These are phyloP conservation scores for Epinephelus malabaricus DNA, from an alignment of 2,797 vertebrate genomes.

Conservation along the genomic window DNA sequence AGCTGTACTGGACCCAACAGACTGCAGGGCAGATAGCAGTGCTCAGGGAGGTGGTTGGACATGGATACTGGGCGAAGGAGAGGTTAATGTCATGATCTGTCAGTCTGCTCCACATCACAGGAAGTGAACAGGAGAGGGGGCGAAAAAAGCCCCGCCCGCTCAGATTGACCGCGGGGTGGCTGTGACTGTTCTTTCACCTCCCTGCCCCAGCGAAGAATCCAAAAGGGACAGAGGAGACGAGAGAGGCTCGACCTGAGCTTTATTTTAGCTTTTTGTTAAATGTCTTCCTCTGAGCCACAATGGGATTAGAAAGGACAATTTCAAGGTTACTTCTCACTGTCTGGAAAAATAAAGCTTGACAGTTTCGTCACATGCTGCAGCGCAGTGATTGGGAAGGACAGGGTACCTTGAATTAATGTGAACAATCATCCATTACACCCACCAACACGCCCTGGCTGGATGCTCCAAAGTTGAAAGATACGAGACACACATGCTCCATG, in stretches of 20 bases:
- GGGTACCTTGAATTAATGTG: constrained; percentile 34
- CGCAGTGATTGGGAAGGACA: constrained; percentile 19
- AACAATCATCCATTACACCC: constrained; percentile 18
- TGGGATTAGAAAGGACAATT: constrained; percentile 61
- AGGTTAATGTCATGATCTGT: constrained; percentile 50
- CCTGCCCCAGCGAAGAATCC: constrained; percentile 30
- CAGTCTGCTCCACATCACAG: constrained; percentile 44
- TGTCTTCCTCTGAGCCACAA: constrained; percentile 48
- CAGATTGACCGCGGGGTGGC: constrained; percentile 30
- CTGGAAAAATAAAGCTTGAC: constrained; percentile 12
- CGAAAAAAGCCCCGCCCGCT: neutral
- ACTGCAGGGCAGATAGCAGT: constrained; percentile 10
- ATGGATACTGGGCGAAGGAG: constrained; percentile 37
- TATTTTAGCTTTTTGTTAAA: constrained; percentile 42
- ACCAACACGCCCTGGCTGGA: constrained; percentile 12
- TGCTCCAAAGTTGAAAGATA: constrained; percentile 25
- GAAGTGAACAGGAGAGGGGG: constrained; percentile 20
- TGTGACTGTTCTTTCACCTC: constrained; percentile 53
- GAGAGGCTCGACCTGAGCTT: constrained; percentile 20
- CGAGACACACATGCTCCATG: constrained; percentile 8
- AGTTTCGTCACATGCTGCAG: constrained; percentile 24
- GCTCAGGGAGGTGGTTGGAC: constrained; percentile 14
- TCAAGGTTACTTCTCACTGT: constrained; percentile 56
- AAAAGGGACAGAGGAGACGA: constrained; percentile 33
- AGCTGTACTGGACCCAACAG: constrained; percentile 15